Evolutionary conservation across 2,797 vertebrate species (phyloP).

Genomic region (Lepidocolaptes lacrymiger): DNA sequence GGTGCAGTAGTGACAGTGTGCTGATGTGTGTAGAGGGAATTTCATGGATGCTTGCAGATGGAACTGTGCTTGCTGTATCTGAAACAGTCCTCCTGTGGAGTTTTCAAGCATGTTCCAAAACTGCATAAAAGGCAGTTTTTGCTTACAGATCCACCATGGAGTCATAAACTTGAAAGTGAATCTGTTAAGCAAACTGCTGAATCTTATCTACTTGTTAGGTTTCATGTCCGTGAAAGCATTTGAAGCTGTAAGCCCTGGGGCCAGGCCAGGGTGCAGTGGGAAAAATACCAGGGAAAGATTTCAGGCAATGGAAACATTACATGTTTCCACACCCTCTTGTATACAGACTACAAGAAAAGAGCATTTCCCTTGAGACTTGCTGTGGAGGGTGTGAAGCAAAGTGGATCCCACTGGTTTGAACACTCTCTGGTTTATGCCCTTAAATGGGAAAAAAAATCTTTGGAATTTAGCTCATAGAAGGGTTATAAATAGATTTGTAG

Average conservation of each 20-base stretch:
- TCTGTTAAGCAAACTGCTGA: constrained; percentile 7
- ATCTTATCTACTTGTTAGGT: neutral
- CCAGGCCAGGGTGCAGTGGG: constrained; percentile 6
- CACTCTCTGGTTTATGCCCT: constrained; percentile 49
- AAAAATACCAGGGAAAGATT: constrained; percentile 56
- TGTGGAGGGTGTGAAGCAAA: constrained; percentile 31
- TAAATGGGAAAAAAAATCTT: constrained; percentile 53
- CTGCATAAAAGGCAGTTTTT: neutral
- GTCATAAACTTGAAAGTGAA: neutral
- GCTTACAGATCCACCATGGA: neutral
- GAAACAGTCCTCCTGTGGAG: neutral
- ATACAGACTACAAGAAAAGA: constrained; percentile 41
- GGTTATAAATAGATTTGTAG: constrained; percentile 35
- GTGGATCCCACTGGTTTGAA: constrained; percentile 19
- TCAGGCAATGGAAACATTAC: constrained; percentile 44
- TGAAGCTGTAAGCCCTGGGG: neutral
- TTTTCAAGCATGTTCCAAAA: neutral
- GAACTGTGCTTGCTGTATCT: neutral
- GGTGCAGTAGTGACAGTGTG: neutral
- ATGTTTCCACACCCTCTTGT: constrained; percentile 66
- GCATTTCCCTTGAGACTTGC: neutral
- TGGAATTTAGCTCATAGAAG: constrained; percentile 47
- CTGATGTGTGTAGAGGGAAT: neutral
- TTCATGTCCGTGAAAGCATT: neutral
- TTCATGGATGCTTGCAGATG: neutral